Conservation (phyloP, 2,113 vertebrate genomes). For the Morone saxatilis region DNA sequence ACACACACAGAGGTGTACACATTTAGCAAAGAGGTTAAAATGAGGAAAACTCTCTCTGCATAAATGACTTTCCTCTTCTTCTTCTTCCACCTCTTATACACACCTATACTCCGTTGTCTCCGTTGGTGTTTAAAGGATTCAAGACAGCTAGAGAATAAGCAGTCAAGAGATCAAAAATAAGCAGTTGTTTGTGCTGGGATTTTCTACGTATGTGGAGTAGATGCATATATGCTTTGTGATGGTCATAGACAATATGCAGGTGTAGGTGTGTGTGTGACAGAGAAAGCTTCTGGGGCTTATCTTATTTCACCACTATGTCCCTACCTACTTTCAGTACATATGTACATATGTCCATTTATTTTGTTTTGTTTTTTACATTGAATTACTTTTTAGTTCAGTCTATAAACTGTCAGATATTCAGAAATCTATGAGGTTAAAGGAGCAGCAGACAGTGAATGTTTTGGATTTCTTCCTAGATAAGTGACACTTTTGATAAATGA, state of each 20-base stretch:
- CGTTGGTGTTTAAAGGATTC: slow-evolving; percentile 34
- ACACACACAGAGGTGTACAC: slow-evolving; percentile 6
- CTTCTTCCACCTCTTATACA: slow-evolving; percentile 38
- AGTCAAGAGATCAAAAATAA: slow-evolving; percentile 43
- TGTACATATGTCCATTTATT: not conserved
- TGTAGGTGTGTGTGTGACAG: not conserved
- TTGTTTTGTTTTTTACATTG: not conserved
- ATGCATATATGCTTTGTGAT: not conserved
- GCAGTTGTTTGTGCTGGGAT: slow-evolving; percentile 36
- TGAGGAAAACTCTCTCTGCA: not conserved
- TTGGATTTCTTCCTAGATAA: not conserved
- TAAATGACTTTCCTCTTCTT: slow-evolving; percentile 30
- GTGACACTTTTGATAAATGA: not conserved
- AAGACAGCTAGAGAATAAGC: slow-evolving; percentile 34
- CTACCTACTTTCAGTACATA: too few species aligned
- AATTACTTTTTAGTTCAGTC: not conserved
- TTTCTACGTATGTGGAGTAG: slow-evolving; percentile 24
- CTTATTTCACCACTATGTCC: not conserved
- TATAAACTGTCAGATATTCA: not conserved
- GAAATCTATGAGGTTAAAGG: too few species aligned
- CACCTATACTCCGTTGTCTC: slow-evolving; percentile 41
- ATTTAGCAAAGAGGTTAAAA: slow-evolving; percentile 42
- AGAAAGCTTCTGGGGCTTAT: not conserved
- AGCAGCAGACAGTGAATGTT: not conserved
- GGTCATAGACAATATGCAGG: not conserved